Conservation (phyloP, 2,888 invertebrate species). For the Pseudococcus longispinus region DNA sequence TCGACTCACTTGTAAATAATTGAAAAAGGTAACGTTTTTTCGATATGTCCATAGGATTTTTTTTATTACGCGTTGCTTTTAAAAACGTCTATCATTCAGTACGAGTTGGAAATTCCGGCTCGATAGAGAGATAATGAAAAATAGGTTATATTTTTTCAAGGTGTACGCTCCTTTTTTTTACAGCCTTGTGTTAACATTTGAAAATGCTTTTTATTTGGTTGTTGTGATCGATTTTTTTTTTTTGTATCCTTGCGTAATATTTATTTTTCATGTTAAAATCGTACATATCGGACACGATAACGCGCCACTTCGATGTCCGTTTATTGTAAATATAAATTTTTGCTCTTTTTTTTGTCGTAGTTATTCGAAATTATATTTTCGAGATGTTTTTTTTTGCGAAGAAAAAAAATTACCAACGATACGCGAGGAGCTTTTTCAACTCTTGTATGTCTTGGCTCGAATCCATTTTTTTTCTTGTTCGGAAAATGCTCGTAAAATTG, state of each 20-base stretch:
- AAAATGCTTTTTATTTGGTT: slow-evolving; percentile 32
- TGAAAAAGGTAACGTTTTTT: slow-evolving; percentile 36
- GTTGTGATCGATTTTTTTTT: slow-evolving; percentile 16
- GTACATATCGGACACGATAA: slow-evolving; percentile 33
- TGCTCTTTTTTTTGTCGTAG: neutral
- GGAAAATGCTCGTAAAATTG: slow-evolving; percentile 9
- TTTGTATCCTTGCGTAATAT: neutral
- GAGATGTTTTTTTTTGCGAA: neutral
- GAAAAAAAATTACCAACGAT: neutral
- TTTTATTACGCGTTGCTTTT: slow-evolving; percentile 13
- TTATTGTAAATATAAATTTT: neutral
- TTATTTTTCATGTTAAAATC: slow-evolving; percentile 34
- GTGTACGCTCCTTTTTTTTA: neutral
- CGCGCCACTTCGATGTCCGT: slow-evolving; percentile 16
- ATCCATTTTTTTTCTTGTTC: slow-evolving; percentile 7
- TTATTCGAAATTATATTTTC: neutral
- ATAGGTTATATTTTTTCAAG: slow-evolving; percentile 13
- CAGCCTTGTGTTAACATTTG: slow-evolving; percentile 29
- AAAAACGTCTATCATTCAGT: neutral
- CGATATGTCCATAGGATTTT: slow-evolving; percentile 22
- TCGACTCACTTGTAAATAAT: slow-evolving; percentile 18
- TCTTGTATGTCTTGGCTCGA: neutral
- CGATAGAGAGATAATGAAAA: slow-evolving; percentile 32
- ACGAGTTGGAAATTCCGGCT: neutral
- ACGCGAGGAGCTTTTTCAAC: neutral